phyloP scores from a whole-genome alignment of 2,888 invertebrate species.

The Drosophila testacea region DNA sequence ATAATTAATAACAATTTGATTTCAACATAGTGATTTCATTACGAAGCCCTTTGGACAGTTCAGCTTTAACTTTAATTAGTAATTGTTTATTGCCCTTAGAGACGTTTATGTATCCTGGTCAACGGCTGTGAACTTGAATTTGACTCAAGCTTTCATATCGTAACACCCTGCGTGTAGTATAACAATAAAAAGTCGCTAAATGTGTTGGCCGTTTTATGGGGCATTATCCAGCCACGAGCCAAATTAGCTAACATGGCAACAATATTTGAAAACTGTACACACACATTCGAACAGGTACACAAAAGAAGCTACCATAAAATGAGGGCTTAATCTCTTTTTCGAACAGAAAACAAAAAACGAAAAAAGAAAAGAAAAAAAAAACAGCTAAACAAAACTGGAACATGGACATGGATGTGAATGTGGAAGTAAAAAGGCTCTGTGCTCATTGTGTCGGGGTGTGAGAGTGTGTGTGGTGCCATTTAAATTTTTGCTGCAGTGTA shows the following conservation, averaged over 20 bases:
- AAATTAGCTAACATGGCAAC: conserved; percentile 47
- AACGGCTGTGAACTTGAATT: conserved; percentile 23
- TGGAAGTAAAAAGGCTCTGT: conserved; percentile 27
- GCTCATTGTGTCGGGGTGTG: conserved; percentile 12
- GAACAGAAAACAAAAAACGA: conserved; percentile 16
- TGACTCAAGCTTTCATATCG: conserved; percentile 9
- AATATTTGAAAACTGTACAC: conserved; percentile 6
- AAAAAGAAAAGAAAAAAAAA: conserved; percentile 20
- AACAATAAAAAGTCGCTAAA: conserved; percentile 39
- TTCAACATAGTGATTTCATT: conserved; percentile 1
- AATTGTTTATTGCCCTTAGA: conserved; percentile 5
- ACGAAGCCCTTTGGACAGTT: not conserved
- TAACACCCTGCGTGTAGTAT: conserved; percentile 17
- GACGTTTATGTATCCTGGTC: not conserved
- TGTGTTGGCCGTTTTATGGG: conserved; percentile 51
- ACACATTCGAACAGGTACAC: conserved; percentile 1
- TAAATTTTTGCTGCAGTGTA: conserved; percentile 56
- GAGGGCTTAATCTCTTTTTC: conserved; percentile 47
- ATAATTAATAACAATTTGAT: not conserved
- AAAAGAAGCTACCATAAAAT: conserved; percentile 41
- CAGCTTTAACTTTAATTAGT: conserved; percentile 4
- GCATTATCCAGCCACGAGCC: conserved; percentile 39
- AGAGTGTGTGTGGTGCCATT: conserved; percentile 36
- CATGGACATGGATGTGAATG: conserved; percentile 16
- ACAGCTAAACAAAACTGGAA: conserved; percentile 24